phyloP scores from a whole-genome alignment of 2,113 vertebrate genomes.

The Theristicus caerulescens region DNA sequence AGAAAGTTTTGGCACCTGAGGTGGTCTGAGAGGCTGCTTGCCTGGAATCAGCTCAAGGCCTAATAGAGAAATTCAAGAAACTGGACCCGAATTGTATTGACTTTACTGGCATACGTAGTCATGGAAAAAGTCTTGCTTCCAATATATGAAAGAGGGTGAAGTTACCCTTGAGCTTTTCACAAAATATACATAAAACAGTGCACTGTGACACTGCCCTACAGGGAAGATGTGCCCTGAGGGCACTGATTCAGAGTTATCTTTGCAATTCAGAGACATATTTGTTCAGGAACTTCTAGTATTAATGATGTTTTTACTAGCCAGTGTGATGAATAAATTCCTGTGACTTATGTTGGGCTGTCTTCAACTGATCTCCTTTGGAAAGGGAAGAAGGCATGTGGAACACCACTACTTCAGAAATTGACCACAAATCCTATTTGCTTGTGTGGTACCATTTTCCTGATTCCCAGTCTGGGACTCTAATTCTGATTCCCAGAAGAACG shows the following conservation, averaged over 20 bases:
- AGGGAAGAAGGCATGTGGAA: background rate
- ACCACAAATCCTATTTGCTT: background rate
- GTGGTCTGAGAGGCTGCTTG: background rate
- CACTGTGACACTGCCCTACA: background rate
- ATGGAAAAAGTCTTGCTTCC: background rate
- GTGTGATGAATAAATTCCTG: background rate
- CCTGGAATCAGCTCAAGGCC: background rate
- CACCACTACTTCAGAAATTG: background rate
- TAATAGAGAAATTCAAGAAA: background rate
- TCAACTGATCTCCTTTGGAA: background rate
- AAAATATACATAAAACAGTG: background rate
- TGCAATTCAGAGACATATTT: background rate
- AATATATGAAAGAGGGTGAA: background rate
- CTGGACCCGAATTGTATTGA: background rate
- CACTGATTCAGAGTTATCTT: background rate
- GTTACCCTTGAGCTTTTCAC: background rate
- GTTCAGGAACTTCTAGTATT: background rate
- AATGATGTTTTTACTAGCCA: background rate
- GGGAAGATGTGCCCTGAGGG: background rate
- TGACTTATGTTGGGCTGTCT: background rate
- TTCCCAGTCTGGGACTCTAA: background rate
- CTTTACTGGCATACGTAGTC: background rate
- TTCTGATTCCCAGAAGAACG: background rate
- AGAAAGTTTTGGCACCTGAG: conserved; percentile 19
- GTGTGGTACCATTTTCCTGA: accelerated